Evolutionary conservation across 2,113 vertebrate genomes (phyloP).

Genomic region (Nansenia antarctica): DNA sequence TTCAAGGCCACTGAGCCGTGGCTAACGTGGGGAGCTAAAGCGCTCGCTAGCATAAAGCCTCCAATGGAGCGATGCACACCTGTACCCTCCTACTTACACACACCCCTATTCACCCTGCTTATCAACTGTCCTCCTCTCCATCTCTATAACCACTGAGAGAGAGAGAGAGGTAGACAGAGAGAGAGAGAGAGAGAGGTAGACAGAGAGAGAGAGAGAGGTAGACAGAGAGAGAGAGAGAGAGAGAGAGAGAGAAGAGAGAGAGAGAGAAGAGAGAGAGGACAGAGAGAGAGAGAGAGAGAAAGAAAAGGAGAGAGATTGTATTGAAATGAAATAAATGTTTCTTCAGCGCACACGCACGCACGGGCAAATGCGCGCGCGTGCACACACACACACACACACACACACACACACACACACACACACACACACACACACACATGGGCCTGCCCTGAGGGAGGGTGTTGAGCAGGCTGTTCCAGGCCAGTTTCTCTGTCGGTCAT

Average conservation of each 20-base stretch:
- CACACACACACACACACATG: constrained; percentile 47
- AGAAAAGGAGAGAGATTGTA: too few relatives aligned
- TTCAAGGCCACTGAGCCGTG: constrained; percentile 64
- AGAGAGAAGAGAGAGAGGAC: background rate
- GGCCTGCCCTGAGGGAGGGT: constrained; percentile 47
- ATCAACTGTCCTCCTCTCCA: background rate
- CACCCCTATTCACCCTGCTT: constrained; percentile 9
- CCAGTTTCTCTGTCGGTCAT: constrained; percentile 47
- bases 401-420: constrained; percentile 30
- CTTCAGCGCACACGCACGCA: background rate
- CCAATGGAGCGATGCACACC: constrained; percentile 52
- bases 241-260: background rate
- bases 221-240: background rate
- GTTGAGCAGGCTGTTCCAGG: constrained; percentile 56
- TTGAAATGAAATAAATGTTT: too few relatives aligned
- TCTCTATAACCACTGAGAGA: background rate
- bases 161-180: background rate
- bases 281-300: background rate
- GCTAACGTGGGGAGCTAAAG: constrained; percentile 64
- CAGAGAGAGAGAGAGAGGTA: background rate
- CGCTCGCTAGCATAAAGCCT: constrained; percentile 55
- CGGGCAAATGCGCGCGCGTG: constrained; percentile 18
- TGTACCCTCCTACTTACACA: constrained; percentile 41
- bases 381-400: constrained; percentile 29
- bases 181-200: background rate